Evolutionary conservation across 2,113 vertebrate species (phyloP), one percentile per base, ranked within the genome.

Genomic region (Theristicus caerulescens): DNA sequence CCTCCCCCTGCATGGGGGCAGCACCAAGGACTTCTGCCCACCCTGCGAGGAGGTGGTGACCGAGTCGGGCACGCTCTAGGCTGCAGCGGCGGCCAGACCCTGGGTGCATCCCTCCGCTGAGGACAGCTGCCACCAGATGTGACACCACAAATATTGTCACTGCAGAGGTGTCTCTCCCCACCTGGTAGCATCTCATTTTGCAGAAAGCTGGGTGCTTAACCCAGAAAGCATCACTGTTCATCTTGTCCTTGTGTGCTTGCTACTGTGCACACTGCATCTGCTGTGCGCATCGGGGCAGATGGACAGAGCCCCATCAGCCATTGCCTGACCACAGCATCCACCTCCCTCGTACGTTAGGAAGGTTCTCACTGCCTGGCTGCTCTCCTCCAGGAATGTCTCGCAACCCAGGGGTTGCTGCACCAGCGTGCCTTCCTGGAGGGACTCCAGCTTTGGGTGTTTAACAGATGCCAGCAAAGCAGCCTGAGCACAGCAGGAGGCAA

Each of bases 51-150:
- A 98, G 18, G 93, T 5, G 10, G 16, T 80, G n/a, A 86, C 78
- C 0, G 98, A 98, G 84, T 96, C 94, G 1, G 89, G 90, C 25
- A 57, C 19, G 17, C 95, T 98, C 17, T 98, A 97, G 73, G 88
- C 27, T 31, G 34, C 0, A 1, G 19, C 4, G 0, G 13, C 3
- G 51, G 8, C 31, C 4, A 1, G 59, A 25, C 10, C 36, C 62
- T 12, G 0, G 32, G 10, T 24, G 5, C 31, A 16, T 25, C 55
- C 32, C 49, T 40, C 18, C 31, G 1, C 13, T 3, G 71, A 7
- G n/a, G 26, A 9, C 40, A 31, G 57, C 32, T 34, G 52, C 46
- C 70, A 13, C 18, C 66, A 38, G 85, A 5, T 11, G 91, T 3
- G 72, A 1, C 62, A 51, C 11, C 13, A 8, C 2, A 0, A 13